These are phyloP conservation scores for Pseudonaja textilis DNA, from an alignment of 2,113 vertebrate genomes.

Conservation along the genomic window DNA sequence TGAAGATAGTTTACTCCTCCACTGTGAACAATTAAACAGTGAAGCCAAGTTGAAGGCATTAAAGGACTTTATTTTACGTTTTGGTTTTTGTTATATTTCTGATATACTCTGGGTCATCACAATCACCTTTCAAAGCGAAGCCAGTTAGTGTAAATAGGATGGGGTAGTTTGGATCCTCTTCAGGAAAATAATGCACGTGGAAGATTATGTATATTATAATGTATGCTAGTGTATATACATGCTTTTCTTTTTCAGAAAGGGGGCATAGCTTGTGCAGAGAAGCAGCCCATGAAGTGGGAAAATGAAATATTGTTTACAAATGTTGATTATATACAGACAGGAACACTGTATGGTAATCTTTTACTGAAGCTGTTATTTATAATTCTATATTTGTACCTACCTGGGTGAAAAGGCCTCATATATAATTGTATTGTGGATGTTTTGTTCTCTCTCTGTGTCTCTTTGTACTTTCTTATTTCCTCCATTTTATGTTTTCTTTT, in stretches of 20 bases:
- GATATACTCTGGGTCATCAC: too few species aligned
- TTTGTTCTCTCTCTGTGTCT: not conserved
- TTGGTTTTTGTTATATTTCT: too few species aligned
- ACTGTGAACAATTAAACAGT: too few species aligned
- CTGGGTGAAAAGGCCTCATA: not conserved
- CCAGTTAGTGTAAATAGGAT: not conserved
- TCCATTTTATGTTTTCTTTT: not conserved
- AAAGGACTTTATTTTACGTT: too few species aligned
- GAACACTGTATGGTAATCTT: not conserved
- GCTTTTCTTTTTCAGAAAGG: not conserved
- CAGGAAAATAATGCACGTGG: not conserved
- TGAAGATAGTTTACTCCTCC: too few species aligned
- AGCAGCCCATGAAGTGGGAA: not conserved
- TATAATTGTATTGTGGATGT: not conserved
- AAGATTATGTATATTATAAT: not conserved
- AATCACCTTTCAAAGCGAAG: not conserved
- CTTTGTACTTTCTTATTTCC: not conserved
- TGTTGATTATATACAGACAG: not conserved
- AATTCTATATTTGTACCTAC: not conserved
- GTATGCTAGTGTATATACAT: not conserved
- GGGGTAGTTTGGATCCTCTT: not conserved
- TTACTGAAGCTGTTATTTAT: not conserved
- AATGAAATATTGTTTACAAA: not conserved
- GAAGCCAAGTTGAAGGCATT: too few species aligned
- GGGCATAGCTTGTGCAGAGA: not conserved